Evolutionary conservation across 2,797 vertebrate genomes (phyloP), one percentile per base, ranked within the genome.

Genomic region (Amniataba percoides): DNA sequence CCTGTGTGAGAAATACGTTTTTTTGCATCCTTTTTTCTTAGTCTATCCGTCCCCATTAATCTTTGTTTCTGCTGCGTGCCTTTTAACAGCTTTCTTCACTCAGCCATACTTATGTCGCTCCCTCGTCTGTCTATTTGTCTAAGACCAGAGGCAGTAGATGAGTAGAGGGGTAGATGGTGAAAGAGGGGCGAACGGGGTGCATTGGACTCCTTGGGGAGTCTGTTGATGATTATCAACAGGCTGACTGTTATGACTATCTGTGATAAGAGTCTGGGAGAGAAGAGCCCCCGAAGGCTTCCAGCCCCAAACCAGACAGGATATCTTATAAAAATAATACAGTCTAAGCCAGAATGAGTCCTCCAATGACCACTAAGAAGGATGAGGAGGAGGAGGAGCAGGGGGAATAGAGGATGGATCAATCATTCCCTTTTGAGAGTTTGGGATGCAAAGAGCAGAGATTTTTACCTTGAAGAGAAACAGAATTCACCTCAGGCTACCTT

Each of bases 191-290:
- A 52, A 84, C 48, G 61, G 87, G 85, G 72, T 80, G 78, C 36
- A 76, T 31, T 61, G 67, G 81, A 81, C 77, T 94, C 95, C 93
- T 91, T 7, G 58, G 94, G 93, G 94, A 95, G 89, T 92, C 88
- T 89, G 60, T 87, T 75, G 93, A 94, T 95, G 92, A 88, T 92
- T 95, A 95, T 95, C 94, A 93, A 93, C 92, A 89, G 90, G 67
- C 90, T 83, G 87, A 89, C 88, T 95, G 94, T 95, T 95, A 94
- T 96, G 94, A 92, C 95, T 95, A 91, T 92, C 88, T 87, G 85
- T 90, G 92, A 95, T 95, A 95, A 94, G 94, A 91, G 92, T 87
- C 86, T 93, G 84, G 70, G 87, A 89, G 91, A 89, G 83, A 77
- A 88, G 83, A 88, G 82, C 72, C 89, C 89, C 89, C 72, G 56